Evolutionary conservation across 2,888 invertebrate species (phyloP).

Genomic region (Rhopalosiphum nymphaeae): DNA sequence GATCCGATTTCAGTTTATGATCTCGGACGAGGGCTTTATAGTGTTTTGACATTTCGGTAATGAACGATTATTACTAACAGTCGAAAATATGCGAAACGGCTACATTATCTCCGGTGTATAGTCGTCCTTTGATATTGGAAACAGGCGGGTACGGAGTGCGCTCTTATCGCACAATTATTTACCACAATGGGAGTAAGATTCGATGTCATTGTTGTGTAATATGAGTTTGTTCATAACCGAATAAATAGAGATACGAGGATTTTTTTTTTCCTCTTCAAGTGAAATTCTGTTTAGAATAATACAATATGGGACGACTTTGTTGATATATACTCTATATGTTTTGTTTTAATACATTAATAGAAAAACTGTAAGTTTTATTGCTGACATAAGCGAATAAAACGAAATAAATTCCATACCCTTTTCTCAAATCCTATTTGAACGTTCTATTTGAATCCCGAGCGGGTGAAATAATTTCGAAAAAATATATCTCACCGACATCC

Average conservation of each 20-base stretch:
- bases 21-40: background rate
- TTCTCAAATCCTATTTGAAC: background rate
- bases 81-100: background rate
- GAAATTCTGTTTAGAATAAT: background rate
- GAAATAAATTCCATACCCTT: background rate
- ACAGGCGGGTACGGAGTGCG: background rate
- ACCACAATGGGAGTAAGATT: background rate
- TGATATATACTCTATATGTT: background rate
- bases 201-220: background rate
- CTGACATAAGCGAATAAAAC: background rate
- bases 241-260: background rate
- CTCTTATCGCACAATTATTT: background rate
- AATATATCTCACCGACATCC: slow-evolving; percentile 14
- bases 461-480: background rate
- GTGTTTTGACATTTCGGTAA: background rate
- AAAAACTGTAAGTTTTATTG: background rate
- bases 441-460: background rate
- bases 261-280: background rate
- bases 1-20: background rate
- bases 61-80: too few species aligned
- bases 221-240: background rate
- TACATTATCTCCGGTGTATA: background rate
- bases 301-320: background rate
- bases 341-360: background rate
- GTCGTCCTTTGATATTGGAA: background rate